Base-by-base conservation (phyloP, 2,888 invertebrate species). In the Margaritifera margaritifera region DNA sequence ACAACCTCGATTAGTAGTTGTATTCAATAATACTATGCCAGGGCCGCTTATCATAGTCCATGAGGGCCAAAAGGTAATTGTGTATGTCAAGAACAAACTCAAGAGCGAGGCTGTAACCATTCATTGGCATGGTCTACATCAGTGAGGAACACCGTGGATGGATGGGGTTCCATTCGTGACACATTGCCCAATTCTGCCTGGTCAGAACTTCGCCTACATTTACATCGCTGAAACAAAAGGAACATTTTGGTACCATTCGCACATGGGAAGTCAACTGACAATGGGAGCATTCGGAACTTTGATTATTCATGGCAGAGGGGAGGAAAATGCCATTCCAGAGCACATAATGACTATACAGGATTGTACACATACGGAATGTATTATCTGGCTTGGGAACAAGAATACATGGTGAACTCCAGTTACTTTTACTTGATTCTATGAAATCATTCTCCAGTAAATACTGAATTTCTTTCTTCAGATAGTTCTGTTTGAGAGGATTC, bases 31-130 rank as follows among this genome's bases (percentile, higher is more conserved):
- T 1, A 76, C 77, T 25, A 67, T 85, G 55, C 87, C 87, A 0
- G 87, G 86, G 2, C 87, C 87, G 0, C 66, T 77, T 31, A 79
- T 86, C 18, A 82, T 83, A 57, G 86, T 87, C 6, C 83, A 78
- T 65, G 80, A 85, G 69, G 83, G 81, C 8, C 86, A 85, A 67
- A 80, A 62, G 0, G 79, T 84, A 4, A 71, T 74, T 31, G 75
- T 86, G 8, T 76, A 83, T 65, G 84, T 86, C 19, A 71, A 58
- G 22, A 85, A 86, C 72, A 60, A 76, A 18, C 60, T 86, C 31
- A 58, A 65, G 25, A 73, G 72, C 1, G 78, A 80, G 6, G 71
- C 71, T 11, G 65, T 80, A n/a, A 76, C 81, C 22, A 68, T 86
- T 15, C 86, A 86, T 68, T 85, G 83, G 83, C 84, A 86, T 64